Percentiles rank a stretch among this genome's conserved stretches.
These are phyloP conservation scores for Sebastiscus albofasciatus DNA, from an alignment of 2,797 vertebrate genomes.

Conservation along the genomic window DNA sequence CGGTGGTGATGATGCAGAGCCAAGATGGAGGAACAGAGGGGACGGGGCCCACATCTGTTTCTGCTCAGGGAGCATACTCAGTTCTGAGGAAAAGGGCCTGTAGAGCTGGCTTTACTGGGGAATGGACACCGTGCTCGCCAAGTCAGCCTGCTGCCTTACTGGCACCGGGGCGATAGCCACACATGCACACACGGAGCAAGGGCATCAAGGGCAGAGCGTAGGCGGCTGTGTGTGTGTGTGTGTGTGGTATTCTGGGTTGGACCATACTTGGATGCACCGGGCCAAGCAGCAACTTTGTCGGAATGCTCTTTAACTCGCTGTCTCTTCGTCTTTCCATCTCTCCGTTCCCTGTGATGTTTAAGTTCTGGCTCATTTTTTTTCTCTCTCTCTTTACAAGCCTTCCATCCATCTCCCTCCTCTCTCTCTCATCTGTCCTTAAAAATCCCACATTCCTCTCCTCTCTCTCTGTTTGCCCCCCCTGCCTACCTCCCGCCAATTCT, in stretches of 20 bases:
- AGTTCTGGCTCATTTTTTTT: slow-evolving; percentile 14
- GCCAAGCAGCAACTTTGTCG: slow-evolving; percentile 67
- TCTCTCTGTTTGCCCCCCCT: slow-evolving; percentile 18
- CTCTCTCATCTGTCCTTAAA: slow-evolving; percentile 41
- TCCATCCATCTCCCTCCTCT: slow-evolving; percentile 40
- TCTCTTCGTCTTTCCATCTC: slow-evolving; percentile 58
- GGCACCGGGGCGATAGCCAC: slow-evolving; percentile 58
- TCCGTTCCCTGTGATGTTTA: slow-evolving; percentile 37
- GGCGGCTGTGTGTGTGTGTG: slow-evolving; percentile 24
- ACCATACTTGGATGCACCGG: slow-evolving; percentile 51
- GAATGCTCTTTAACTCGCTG: slow-evolving; percentile 57
- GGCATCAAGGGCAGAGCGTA: slow-evolving; percentile 59
- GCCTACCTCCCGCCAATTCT: slow-evolving; percentile 38
- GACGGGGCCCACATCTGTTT: slow-evolving; percentile 76
- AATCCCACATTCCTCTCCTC: slow-evolving; percentile 45
- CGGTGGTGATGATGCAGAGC: slow-evolving; percentile 70
- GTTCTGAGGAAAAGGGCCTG: slow-evolving; percentile 58
- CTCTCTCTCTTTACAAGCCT: slow-evolving; percentile 19
- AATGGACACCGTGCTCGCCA: slow-evolving; percentile 62
- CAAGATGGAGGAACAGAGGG: slow-evolving; percentile 72
- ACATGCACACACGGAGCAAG: slow-evolving; percentile 44
- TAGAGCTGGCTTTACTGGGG: slow-evolving; percentile 58
- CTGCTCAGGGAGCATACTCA: slow-evolving; percentile 63
- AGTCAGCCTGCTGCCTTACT: slow-evolving; percentile 71
- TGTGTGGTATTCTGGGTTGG: slow-evolving; percentile 69